phyloP scores from a whole-genome alignment of 2,888 invertebrate genomes.

The Epistrophe eligans region DNA sequence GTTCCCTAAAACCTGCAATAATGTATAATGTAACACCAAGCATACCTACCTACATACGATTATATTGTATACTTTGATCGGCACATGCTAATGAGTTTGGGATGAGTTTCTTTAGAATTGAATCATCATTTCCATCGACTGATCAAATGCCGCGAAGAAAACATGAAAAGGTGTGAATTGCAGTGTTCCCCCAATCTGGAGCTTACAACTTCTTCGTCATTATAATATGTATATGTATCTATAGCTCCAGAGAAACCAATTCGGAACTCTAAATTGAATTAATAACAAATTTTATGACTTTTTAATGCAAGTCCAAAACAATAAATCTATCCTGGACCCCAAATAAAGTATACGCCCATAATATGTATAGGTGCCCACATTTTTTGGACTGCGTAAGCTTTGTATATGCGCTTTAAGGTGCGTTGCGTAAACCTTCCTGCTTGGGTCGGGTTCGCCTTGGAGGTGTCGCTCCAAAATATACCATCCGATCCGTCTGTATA shows the following conservation, averaged over 20 bases:
- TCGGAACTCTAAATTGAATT: constrained; percentile 66
- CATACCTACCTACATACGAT: not conserved
- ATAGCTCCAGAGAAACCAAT: constrained; percentile 50
- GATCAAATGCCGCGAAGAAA: constrained; percentile 4
- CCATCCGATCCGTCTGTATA: not conserved
- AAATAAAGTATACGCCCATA: constrained; percentile 74
- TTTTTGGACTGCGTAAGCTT: constrained; percentile 53
- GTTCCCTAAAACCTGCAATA: constrained; percentile 13
- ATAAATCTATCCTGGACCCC: constrained; percentile 69
- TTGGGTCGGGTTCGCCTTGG: constrained; percentile 46
- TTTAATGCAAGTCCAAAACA: constrained; percentile 69
- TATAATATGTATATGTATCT: constrained; percentile 38
- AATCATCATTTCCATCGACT: constrained; percentile 30
- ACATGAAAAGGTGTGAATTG: constrained; percentile 71
- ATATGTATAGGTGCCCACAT: constrained; percentile 57
- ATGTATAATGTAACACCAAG: constrained; percentile 24
- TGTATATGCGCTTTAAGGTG: constrained; percentile 35
- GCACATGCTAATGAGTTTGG: constrained; percentile 37
- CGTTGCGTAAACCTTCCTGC: constrained; percentile 39
- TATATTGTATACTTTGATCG: constrained; percentile 26
- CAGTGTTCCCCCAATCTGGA: constrained; percentile 60
- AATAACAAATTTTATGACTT: constrained; percentile 76
- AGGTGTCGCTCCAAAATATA: constrained; percentile 35
- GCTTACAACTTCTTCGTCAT: constrained; percentile 61
- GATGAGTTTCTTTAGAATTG: constrained; percentile 44